Percentiles rank a stretch among this genome's conserved stretches.
These are phyloP conservation scores for Xanthia togata DNA, from an alignment of 2,888 invertebrate genomes.

Conservation along the genomic window DNA sequence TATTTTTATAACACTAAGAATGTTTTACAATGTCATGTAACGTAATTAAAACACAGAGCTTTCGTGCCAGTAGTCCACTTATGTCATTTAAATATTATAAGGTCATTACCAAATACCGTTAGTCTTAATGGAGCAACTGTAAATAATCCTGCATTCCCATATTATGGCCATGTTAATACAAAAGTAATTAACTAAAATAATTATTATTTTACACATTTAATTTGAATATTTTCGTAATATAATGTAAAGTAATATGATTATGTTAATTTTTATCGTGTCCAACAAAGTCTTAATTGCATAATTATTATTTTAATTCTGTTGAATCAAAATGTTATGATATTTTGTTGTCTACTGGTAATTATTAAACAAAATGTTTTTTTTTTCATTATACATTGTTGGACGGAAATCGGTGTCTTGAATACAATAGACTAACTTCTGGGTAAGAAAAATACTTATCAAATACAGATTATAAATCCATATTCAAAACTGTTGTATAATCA, in stretches of 20 bases:
- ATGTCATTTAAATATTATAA: constrained; percentile 33
- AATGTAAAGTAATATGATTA: constrained; percentile 62
- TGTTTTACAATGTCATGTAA: neutral
- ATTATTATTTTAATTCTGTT: constrained; percentile 58
- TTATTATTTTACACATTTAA: constrained; percentile 52
- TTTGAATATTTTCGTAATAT: constrained; percentile 65
- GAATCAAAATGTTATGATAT: constrained; percentile 43
- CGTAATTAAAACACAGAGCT: neutral
- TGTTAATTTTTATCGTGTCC: constrained; percentile 65
- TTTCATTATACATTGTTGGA: neutral
- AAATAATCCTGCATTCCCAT: constrained; percentile 41
- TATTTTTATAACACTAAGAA: neutral
- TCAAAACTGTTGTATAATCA: too few relatives aligned
- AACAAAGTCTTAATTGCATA: constrained; percentile 63
- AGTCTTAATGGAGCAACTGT: constrained; percentile 52
- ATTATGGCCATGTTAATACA: constrained; percentile 42
- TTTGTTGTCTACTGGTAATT: constrained; percentile 35
- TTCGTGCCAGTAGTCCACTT: neutral
- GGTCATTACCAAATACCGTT: constrained; percentile 54
- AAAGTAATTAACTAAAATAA: constrained; percentile 53
- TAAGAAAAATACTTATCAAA: neutral
- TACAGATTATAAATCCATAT: neutral
- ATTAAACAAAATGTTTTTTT: constrained; percentile 12
- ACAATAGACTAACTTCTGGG: too few relatives aligned
- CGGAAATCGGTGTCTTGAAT: neutral